A percentile compares a stretch with the other conserved stretches of the same genome.
These are phyloP conservation scores for Galerucella pusilla DNA, from an alignment of 2,888 invertebrate species.

Conservation along the genomic window DNA sequence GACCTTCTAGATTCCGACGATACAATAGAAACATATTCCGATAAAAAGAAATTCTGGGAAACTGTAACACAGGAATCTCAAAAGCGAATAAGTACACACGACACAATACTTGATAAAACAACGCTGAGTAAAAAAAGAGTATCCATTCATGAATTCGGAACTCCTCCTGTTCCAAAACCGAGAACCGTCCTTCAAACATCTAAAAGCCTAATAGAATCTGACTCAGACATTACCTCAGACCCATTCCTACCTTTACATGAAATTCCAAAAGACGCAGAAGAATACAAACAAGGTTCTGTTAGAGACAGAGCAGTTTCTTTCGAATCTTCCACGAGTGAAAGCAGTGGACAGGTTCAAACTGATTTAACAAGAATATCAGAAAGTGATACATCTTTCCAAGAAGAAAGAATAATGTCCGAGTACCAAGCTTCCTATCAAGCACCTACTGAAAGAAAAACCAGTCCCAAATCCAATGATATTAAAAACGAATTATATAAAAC, in stretches of 20 bases:
- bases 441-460: constrained; percentile 52
- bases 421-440: constrained; percentile 62
- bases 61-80: constrained; percentile 59
- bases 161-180: constrained; percentile 65
- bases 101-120: constrained; percentile 54
- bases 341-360: constrained; percentile 44
- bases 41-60: constrained; percentile 69
- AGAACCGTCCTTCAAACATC: constrained; percentile 57
- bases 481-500: constrained; percentile 48
- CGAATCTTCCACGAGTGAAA: constrained; percentile 49
- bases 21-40: constrained; percentile 63
- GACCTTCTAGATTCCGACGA: constrained; percentile 57
- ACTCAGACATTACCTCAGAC: constrained; percentile 35
- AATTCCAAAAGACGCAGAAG: constrained; percentile 40
- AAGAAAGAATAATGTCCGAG: constrained; percentile 57
- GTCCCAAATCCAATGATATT: constrained; percentile 38
- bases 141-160: constrained; percentile 60
- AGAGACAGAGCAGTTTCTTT: constrained; percentile 47
- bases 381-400: constrained; percentile 41
- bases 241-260: constrained; percentile 35
- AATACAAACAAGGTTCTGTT: constrained; percentile 37
- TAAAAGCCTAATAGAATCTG: constrained; percentile 52
- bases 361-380: constrained; percentile 47
- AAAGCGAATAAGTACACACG: constrained; percentile 59
- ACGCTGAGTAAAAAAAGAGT: constrained; percentile 54